Evolutionary conservation across 92 coral and sea anemone species (phyloP), one percentile per base, ranked within the genome.

Genomic region (Ricordea florida): DNA sequence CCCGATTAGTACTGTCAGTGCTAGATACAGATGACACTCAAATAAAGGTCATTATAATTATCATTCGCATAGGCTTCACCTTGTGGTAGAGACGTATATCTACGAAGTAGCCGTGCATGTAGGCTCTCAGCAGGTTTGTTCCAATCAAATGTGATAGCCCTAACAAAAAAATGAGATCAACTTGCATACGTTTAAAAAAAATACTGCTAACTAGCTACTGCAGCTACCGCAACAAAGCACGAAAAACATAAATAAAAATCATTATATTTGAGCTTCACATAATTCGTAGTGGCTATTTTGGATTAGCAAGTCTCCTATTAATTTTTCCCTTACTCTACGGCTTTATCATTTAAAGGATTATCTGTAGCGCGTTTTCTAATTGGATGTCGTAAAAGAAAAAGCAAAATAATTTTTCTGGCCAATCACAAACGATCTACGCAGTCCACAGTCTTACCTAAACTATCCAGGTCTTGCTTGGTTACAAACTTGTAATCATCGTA

Each of bases 401-500:
- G n/a, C n/a, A n/a, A n/a, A n/a, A n/a, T n/a, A n/a, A n/a, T n/a
- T n/a, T n/a, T n/a, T n/a, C n/a, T n/a, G n/a, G n/a, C n/a, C n/a
- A n/a, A n/a, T n/a, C n/a, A n/a, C n/a, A n/a, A n/a, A n/a, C n/a
- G n/a, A n/a, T n/a, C n/a, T n/a, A n/a, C n/a, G n/a, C n/a, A n/a
- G n/a, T n/a, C n/a, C n/a, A n/a, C n/a, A n/a, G n/a, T n/a, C n/a
- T 50, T 64, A 91, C 98, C 98, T 29, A 94, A 80, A 48, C 62
- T 91, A 25, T 79, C 89, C 64, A 94, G 59, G 23, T 94, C 98
- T 68, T 94, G 92, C 57, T 83, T 94, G 18, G 98, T 94, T 4
- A 94, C 98, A 80, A 94, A 94, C 89, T 94, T 94, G 90, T 94
- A 94, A 50, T 94, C 98, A 66, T 94, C 98, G 25, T 94, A 94